Evolutionary conservation across 2,113 vertebrate genomes (phyloP).

Genomic region (Fulica atra): DNA sequence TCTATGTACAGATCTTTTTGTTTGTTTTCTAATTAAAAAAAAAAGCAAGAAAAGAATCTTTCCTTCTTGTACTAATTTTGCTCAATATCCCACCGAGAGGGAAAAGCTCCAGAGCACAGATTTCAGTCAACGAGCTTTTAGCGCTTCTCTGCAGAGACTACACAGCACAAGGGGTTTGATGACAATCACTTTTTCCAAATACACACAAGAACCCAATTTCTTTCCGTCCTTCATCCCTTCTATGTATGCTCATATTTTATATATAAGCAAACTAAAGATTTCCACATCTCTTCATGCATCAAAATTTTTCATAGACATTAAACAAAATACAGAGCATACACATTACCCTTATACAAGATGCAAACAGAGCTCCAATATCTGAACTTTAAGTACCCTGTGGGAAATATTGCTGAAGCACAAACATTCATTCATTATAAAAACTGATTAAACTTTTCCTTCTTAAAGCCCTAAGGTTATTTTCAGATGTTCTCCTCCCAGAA

Average conservation of each 20-base stretch:
- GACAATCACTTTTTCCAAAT: not conserved
- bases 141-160: not conserved
- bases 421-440: slow-evolving; percentile 28
- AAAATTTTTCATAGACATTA: not conserved
- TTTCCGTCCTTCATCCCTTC: not conserved
- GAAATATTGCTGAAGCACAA: not conserved
- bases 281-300: not conserved
- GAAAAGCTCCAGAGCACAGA: not conserved
- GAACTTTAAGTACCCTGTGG: not conserved
- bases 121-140: not conserved
- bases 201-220: not conserved
- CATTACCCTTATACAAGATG: not conserved
- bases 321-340: not conserved
- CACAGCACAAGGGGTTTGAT: not conserved
- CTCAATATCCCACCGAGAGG: not conserved
- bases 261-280: not conserved
- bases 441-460: slow-evolving; percentile 32
- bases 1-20: not conserved
- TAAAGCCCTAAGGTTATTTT: slow-evolving; percentile 25
- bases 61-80: not conserved
- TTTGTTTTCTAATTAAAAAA: not conserved
- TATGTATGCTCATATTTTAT: not conserved
- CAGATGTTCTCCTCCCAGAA: slow-evolving; percentile 17
- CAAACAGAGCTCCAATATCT: not conserved
- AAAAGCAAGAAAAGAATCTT: not conserved